Evolutionary conservation across 2,797 vertebrate species (phyloP), one percentile per base, ranked within the genome.

Genomic region (Gambelia wislizenii): DNA sequence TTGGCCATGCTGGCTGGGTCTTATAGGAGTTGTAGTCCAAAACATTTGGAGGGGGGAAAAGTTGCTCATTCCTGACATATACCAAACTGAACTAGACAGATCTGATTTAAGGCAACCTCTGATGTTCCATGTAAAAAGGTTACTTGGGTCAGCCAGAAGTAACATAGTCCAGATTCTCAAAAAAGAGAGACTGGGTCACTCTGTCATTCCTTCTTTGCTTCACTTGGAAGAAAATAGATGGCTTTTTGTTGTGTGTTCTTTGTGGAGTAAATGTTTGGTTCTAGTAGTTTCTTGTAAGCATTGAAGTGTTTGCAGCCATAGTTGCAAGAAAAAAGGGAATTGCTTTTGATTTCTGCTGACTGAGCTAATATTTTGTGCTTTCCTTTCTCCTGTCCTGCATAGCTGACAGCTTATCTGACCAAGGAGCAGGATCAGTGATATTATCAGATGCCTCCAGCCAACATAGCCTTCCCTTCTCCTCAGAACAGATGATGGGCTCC

Each of bases 401-500:
- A 96, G 96, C 89, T 47, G 97, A 97, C 2, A 93, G 67, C 90
- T 74, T 95, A 42, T 84, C 64, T 0, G 96, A 97, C 56, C 22
- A 27, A 16, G 92, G 84, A 75, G 33, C 83, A 42, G 86, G 87
- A 80, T 84, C 94, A 9, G 84, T 90, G 82, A 83, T 85, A 84
- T 67, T 91, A 59, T 93, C 92, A 1, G 96, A 97, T 83, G 81
- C 85, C 83, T 92, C 93, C 69, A 94, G 91, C 91, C 95, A 96
- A 72, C 92, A 93, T 93, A 93, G 80, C 85, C 25, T 92, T 91
- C 86, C 88, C 83, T 93, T 86, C 86, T 96, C 97, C 82, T 93
- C 96, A 83, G 98, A 98, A 86, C 97, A 97, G 39, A 96, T 93
- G 79, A 96, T 96, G 94, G 96, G 87, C 61, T 96, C 97, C 92